Evolutionary conservation across 2,797 vertebrate genomes (phyloP).

Genomic region (Paedocypris micromegethes): DNA sequence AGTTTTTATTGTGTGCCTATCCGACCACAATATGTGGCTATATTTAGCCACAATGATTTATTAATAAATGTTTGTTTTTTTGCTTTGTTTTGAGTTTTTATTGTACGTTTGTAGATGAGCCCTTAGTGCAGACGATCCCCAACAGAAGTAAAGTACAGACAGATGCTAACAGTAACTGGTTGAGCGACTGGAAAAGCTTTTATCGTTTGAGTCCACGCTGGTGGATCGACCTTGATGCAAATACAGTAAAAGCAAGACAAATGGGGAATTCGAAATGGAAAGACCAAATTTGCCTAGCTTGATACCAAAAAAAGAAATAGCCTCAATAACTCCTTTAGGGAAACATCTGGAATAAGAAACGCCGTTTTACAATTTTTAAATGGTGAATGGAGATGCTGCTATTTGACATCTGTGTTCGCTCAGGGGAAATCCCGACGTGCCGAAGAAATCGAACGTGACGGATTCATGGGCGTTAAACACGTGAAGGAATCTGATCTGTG

Average conservation of each 20-base stretch:
- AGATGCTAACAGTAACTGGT: not conserved
- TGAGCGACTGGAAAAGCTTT: too few relatives aligned
- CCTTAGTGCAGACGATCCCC: not conserved
- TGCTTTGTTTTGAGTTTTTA: too few relatives aligned
- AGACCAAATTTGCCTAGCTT: not conserved
- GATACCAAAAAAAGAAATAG: slow-evolving; percentile 43
- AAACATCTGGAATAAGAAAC: slow-evolving; percentile 48
- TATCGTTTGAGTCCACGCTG: too few relatives aligned
- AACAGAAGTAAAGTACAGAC: slow-evolving; percentile 6
- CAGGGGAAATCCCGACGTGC: slow-evolving; percentile 37
- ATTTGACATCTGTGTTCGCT: slow-evolving; percentile 46
- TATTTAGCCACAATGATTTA: too few relatives aligned
- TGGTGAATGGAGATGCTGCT: slow-evolving; percentile 44
- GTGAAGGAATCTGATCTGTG: slow-evolving; percentile 35
- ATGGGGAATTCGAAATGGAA: not conserved
- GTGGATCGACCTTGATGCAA: too few relatives aligned
- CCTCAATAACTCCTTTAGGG: slow-evolving; percentile 34
- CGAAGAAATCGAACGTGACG: slow-evolving; percentile 14
- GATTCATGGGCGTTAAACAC: slow-evolving; percentile 24
- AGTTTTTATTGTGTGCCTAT: too few relatives aligned
- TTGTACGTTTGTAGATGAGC: slow-evolving; percentile 17
- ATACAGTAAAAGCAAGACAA: slow-evolving; percentile 9
- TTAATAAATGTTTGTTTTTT: too few relatives aligned
- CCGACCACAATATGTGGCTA: too few relatives aligned
- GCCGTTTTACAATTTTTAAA: slow-evolving; percentile 47